Conservation (phyloP, 2,888 invertebrate genomes). For the Tubulanus polymorphus region DNA sequence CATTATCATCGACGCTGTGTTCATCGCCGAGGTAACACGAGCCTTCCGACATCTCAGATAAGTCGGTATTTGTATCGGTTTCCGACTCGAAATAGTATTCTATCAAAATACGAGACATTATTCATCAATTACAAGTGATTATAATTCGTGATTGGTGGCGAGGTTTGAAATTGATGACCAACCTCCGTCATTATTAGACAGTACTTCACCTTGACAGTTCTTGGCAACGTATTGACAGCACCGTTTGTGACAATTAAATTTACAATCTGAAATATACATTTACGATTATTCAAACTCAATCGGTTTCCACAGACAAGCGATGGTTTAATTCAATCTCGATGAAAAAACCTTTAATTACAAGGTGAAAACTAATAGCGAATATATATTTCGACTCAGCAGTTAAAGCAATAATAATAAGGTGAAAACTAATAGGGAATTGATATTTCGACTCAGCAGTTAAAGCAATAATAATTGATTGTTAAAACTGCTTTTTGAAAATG, state of each 20-base stretch:
- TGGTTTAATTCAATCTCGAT: no score
- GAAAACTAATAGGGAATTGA: no score
- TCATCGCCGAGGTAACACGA: slow-evolving; percentile 18
- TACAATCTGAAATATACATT: slow-evolving; percentile 72
- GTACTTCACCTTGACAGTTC: slow-evolving; percentile 68
- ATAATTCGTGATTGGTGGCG: no score
- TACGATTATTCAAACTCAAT: no score
- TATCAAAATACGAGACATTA: not conserved
- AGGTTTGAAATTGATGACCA: slow-evolving; percentile 11
- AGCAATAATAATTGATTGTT: not conserved
- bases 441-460: no score
- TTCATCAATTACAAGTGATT: not conserved
- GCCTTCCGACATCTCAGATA: slow-evolving; percentile 28
- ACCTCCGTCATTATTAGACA: slow-evolving; percentile 30
- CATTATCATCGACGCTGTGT: slow-evolving; percentile 16
- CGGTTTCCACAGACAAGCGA: no score
- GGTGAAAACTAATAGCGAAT: no score
- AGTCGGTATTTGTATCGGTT: slow-evolving; percentile 32
- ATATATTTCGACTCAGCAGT: no score
- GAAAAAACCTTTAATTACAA: no score
- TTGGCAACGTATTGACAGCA: slow-evolving; percentile 92
- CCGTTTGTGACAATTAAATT: slow-evolving; percentile 96
- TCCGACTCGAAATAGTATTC: slow-evolving; percentile 19
- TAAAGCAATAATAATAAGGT: no score
- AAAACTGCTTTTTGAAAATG: not conserved